These are phyloP conservation scores for Origma solitaria DNA, from an alignment of 2,113 vertebrate genomes.

Conservation along the genomic window DNA sequence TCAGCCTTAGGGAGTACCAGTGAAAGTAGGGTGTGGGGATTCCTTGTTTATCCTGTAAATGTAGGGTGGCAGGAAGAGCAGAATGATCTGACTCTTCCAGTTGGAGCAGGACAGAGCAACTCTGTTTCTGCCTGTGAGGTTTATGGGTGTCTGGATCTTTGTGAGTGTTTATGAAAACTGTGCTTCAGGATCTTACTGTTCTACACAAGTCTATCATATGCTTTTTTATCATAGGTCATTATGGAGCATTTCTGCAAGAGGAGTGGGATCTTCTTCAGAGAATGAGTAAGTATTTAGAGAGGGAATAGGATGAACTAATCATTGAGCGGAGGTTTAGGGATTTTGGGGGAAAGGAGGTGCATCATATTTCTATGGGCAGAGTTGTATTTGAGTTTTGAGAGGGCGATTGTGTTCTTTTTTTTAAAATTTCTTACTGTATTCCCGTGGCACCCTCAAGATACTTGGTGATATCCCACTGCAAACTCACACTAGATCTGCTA, in stretches of 20 bases:
- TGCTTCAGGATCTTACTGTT: not conserved
- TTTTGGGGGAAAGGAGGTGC: not conserved
- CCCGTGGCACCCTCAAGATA: not conserved
- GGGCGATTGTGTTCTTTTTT: fast-evolving
- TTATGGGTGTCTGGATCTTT: not conserved
- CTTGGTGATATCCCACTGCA: not conserved
- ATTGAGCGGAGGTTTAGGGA: not conserved
- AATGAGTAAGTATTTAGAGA: conserved; percentile 82
- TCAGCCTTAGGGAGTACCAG: not conserved
- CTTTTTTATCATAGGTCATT: conserved; percentile 78
- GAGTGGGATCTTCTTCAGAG: conserved; percentile 93
- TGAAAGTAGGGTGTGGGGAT: not conserved
- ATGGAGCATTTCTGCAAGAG: conserved; percentile 94
- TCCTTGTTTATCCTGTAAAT: not conserved
- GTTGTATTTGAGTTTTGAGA: not conserved
- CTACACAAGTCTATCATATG: not conserved
- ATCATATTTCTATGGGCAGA: not conserved
- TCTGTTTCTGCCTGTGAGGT: not conserved
- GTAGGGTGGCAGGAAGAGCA: not conserved
- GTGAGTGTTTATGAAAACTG: not conserved
- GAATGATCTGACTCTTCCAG: not conserved
- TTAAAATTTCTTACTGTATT: not conserved
- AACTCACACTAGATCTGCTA: not conserved
- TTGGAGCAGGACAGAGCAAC: not conserved
- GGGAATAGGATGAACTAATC: not conserved